Conservation (phyloP, 2,113 vertebrate species). For the Oreochromis spilurus region DNA sequence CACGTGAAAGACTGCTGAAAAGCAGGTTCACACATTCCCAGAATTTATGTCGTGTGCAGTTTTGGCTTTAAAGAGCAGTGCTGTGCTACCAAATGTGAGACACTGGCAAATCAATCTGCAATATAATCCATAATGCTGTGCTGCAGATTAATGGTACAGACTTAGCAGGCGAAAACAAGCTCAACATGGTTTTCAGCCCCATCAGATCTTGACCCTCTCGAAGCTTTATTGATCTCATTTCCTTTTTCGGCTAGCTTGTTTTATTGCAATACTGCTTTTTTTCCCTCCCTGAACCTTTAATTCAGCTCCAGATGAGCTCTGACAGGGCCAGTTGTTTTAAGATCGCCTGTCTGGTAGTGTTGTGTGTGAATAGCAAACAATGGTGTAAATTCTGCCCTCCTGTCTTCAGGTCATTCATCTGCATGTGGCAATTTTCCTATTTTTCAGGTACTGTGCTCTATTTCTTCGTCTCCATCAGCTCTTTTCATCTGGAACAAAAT, state of each 20-base stretch:
- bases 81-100: background rate
- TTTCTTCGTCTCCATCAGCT: background rate
- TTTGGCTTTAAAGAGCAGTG: background rate
- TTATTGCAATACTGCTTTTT: background rate
- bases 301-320: background rate
- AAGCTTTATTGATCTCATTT: constrained; percentile 2
- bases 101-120: background rate
- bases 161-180: background rate
- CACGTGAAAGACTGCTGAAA: background rate
- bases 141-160: background rate
- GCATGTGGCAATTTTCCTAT: background rate
- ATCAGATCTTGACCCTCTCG: background rate
- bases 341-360: background rate
- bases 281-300: background rate
- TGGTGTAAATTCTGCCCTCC: background rate
- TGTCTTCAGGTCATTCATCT: background rate
- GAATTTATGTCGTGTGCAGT: background rate
- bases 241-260: background rate
- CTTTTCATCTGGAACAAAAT: background rate
- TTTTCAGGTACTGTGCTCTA: background rate
- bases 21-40: background rate
- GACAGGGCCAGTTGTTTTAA: background rate
- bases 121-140: background rate
- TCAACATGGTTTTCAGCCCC: background rate
- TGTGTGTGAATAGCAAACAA: background rate